A percentile compares a stretch with the other conserved stretches of the same genome.
Conservation (phyloP, 2,888 invertebrate genomes). For the Pheosia gnoma region DNA sequence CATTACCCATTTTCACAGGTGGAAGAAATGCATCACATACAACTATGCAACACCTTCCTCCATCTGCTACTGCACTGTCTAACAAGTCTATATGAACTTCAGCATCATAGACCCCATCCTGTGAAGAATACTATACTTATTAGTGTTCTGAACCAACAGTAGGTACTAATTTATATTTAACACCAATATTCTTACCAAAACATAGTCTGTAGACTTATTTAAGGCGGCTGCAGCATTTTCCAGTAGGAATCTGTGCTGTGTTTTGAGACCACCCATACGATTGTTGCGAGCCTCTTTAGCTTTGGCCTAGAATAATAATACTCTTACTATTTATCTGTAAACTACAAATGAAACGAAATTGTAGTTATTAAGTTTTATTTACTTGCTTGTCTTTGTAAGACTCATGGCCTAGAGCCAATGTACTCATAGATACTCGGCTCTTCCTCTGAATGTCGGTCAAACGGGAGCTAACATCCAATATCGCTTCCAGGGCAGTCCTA, state of each 20-base stretch:
- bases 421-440: constrained; percentile 73
- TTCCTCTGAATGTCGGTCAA: constrained; percentile 68
- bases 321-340: constrained; percentile 13
- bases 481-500: constrained; percentile 70
- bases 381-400: constrained; percentile 81
- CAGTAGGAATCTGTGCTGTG: constrained; percentile 86
- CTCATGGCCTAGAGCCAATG: constrained; percentile 69
- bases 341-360: constrained; percentile 49
- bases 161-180: neutral
- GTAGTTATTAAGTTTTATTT: constrained; percentile 55
- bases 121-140: constrained; percentile 35
- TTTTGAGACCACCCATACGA: constrained; percentile 73
- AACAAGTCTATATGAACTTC: constrained; percentile 85
- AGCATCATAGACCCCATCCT: constrained; percentile 89
- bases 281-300: constrained; percentile 85
- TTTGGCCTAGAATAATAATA: constrained; percentile 71
- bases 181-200: constrained; percentile 73
- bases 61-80: constrained; percentile 85
- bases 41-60: constrained; percentile 85
- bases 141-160: neutral
- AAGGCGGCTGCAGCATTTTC: constrained; percentile 86
- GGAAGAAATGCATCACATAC: constrained; percentile 87
- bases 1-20: constrained; percentile 86
- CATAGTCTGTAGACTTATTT: constrained; percentile 78
- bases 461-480: constrained; percentile 70